Percentiles rank a stretch among this genome's conserved stretches.
Conservation (phyloP, 2,797 vertebrate genomes). For the Alauda arvensis region DNA sequence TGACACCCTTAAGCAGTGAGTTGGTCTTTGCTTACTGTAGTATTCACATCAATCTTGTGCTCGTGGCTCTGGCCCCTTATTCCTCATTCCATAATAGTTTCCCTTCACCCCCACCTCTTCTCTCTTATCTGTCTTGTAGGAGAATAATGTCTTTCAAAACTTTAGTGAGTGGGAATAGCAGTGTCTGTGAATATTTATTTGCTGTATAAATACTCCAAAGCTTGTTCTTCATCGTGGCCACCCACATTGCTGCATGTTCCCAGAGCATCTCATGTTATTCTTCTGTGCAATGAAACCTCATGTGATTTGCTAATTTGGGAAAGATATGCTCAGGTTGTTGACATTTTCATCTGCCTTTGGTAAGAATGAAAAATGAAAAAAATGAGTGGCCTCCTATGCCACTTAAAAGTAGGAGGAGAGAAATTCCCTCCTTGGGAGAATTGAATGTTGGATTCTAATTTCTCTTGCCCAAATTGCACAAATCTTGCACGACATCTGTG, state of each 20-base stretch:
- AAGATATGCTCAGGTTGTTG: not conserved
- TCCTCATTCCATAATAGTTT: conserved; percentile 53
- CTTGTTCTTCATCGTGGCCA: conserved; percentile 36
- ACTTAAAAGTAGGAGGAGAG: not conserved
- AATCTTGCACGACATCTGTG: not conserved
- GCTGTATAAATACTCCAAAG: conserved; percentile 48
- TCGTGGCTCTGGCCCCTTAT: conserved; percentile 43
- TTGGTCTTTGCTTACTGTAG: conserved; percentile 58
- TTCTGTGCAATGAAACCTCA: not conserved
- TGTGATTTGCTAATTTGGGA: conserved; percentile 8
- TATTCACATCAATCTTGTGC: conserved; percentile 56
- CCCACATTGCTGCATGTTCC: conserved; percentile 27
- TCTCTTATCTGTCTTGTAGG: conserved; percentile 54
- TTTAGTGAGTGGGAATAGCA: conserved; percentile 42
- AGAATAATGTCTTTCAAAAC: conserved; percentile 57
- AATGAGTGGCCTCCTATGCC: not conserved
- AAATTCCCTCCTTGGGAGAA: not conserved
- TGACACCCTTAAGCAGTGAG: conserved; percentile 45
- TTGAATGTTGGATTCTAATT: not conserved
- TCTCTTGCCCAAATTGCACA: not conserved
- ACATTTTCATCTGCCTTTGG: not conserved
- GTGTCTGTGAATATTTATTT: conserved; percentile 59
- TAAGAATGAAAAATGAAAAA: not conserved
- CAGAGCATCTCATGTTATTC: conserved; percentile 20
- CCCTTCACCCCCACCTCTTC: conserved; percentile 35